Conservation (phyloP, 2,113 vertebrate species). For the Sorex araneus region DNA sequence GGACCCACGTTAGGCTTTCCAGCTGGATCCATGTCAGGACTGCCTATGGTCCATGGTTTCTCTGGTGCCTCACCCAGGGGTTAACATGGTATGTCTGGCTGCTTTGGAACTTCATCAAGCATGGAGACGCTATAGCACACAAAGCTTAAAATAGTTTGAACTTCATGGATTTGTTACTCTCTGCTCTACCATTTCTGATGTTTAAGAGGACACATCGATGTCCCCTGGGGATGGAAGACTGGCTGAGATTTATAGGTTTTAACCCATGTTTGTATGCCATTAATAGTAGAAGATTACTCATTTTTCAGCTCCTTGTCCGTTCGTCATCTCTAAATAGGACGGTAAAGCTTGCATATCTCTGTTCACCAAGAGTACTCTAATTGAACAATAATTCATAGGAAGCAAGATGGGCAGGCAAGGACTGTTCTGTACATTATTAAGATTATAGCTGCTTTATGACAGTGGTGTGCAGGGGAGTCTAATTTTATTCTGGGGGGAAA, state of each 20-base stretch:
- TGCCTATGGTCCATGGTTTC: no score
- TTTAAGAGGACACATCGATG: background rate
- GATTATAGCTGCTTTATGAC: no score
- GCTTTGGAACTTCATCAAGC: fast-evolving
- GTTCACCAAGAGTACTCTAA: background rate
- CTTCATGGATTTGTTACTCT: background rate
- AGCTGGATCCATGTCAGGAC: fast-evolving
- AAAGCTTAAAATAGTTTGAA: no score
- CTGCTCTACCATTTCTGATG: fast-evolving
- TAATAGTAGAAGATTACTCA: fast-evolving
- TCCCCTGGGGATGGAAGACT: background rate
- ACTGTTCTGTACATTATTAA: no score
- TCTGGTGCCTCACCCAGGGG: no score
- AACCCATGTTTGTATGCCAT: fast-evolving
- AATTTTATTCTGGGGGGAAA: no score
- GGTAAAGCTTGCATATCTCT: no score
- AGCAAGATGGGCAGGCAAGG: no score
- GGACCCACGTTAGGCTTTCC: no score
- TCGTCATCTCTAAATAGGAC: no score
- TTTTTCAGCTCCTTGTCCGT: background rate
- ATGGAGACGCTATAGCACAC: fast-evolving
- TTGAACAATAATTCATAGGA: no score
- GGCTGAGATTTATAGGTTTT: background rate
- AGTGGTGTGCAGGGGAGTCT: no score
- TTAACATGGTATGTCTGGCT: background rate